Base-by-base conservation (phyloP, 2,113 vertebrate species). In the Elaphurus davidianus region DNA sequence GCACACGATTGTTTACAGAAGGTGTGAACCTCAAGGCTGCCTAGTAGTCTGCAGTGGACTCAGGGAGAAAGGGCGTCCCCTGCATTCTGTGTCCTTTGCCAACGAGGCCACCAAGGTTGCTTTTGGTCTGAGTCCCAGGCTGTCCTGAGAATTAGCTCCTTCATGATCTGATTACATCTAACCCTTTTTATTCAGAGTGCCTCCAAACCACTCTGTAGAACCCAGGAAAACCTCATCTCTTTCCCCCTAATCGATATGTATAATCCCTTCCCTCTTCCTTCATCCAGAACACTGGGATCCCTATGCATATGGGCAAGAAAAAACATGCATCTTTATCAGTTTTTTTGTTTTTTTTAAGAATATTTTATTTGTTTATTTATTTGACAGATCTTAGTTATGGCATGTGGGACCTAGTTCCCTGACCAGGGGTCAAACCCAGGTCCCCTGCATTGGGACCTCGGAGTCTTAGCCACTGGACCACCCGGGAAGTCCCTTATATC, bases 11-110 rank as follows among this genome's bases (percentile, higher is more conserved):
- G 6, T 43, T 76, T 43, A 71, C 36, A 27, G 57, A 15, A 33
- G 54, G 12, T 47, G n/a, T 54, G 64, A 33, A 52, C 30, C 40
- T 62, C 25, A 19, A 62, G 21, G 40, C 7, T 52, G 67, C 50
- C 0, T 0, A 9, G 28, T 13, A 11, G 52, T 21, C 10, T 54
- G 19, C 23, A 54, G 17, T 43, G 1, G 54, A 40, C 16, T 28
- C 5, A 3, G 13, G 62, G 19, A 64, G 13, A 76, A 62, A 43
- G 76, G 17, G 2, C 1, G 3, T 17, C 64, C 15, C 6, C 50
- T 54, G 27, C 30, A 16, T 87, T 83, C 62, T 27, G 7, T 47
- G 33, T 43, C 33, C 2, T 57, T n/a, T 33, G 52, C 15, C 71
- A 55, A 3, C 1, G 11, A 59, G 50, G 76, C 40, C 43, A 82